These are phyloP conservation scores for Acanthaster planci DNA, from an alignment of 35 echinoderm and acorn worm genomes.

Conservation along the genomic window DNA sequence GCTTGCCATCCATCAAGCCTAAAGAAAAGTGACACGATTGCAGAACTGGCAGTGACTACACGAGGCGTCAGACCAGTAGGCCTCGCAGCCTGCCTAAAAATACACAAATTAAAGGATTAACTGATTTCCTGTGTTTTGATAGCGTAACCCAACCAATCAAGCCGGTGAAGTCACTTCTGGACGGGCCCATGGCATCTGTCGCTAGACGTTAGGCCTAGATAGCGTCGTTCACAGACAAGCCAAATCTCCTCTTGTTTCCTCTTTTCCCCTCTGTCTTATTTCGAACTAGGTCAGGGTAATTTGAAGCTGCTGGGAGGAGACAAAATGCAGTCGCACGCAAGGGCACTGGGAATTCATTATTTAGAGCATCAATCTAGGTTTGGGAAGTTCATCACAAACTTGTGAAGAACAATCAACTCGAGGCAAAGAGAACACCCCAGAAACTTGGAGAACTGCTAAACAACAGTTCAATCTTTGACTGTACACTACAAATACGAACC, in stretches of 20 bases:
- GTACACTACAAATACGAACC: too few relatives aligned
- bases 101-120: slow-evolving; percentile 17
- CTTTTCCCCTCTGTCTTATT: not conserved
- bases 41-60: slow-evolving; percentile 13
- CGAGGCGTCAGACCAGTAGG: not conserved
- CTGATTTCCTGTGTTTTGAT: slow-evolving; percentile 23
- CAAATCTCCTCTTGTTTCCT: not conserved
- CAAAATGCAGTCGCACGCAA: not conserved
- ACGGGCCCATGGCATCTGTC: not conserved
- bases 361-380: not conserved
- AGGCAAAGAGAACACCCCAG: too few relatives aligned
- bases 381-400: too few relatives aligned
- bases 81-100: not conserved
- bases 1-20: not conserved
- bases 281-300: not conserved
- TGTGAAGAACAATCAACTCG: too few relatives aligned
- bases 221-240: not conserved
- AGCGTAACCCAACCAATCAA: not conserved
- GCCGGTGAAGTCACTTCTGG: not conserved
- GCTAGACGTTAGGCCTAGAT: not conserved
- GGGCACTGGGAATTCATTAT: not conserved
- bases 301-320: not conserved
- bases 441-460: too few relatives aligned
- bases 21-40: not conserved
- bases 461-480: too few relatives aligned